Evolutionary conservation across 1,140 invertebrate genomes (phyloP).

Genomic region (Temnothorax curvispinosus): DNA sequence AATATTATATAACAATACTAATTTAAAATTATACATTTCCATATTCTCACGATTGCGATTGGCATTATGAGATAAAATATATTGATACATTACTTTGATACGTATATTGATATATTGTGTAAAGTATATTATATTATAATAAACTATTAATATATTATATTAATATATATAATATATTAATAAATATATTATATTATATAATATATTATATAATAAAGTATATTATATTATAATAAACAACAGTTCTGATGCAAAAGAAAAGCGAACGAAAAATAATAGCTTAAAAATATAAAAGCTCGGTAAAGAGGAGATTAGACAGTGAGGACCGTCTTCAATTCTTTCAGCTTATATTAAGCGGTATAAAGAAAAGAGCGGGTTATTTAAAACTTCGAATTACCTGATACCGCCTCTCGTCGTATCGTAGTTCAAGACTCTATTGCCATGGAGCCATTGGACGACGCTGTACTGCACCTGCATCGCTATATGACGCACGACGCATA

Average conservation of each 20-base stretch:
- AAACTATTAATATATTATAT: not conserved
- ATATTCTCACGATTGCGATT: not conserved
- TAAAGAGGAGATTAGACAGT: not conserved
- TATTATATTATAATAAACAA: not conserved
- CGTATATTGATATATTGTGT: not conserved
- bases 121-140: not conserved
- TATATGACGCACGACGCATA: slow-evolving; percentile 90
- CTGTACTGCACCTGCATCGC: slow-evolving; percentile 88
- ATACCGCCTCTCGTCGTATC: slow-evolving; percentile 91
- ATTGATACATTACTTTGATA: not conserved
- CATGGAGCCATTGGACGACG: slow-evolving; percentile 90
- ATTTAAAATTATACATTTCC: slow-evolving; percentile 3
- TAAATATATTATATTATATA: not conserved
- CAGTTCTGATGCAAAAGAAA: not conserved
- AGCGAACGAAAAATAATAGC: not conserved
- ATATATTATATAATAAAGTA: not conserved
- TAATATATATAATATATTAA: too few species aligned
- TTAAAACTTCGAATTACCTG: slow-evolving; percentile 85
- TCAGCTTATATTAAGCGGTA: not conserved
- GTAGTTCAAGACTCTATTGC: slow-evolving; percentile 90
- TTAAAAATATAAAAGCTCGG: not conserved
- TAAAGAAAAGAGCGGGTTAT: not conserved
- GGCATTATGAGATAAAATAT: not conserved
- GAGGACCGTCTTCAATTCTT: not conserved
- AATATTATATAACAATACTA: not conserved